Conservation (phyloP, 2,888 invertebrate species). For the Diarsia dahlii region DNA sequence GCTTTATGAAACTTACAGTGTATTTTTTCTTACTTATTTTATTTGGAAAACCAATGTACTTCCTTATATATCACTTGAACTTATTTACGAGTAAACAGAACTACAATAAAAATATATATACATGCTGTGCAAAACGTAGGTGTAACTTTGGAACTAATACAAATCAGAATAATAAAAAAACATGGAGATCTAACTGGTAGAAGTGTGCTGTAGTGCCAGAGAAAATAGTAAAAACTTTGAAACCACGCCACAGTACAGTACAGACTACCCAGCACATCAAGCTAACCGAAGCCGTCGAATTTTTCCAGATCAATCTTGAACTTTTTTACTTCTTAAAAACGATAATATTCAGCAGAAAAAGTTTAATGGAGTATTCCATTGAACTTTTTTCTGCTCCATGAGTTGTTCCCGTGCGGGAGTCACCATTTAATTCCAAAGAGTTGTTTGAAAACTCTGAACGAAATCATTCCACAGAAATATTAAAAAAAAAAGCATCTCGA, state of each 20-base stretch:
- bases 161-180: neutral
- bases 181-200: neutral
- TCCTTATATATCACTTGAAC: constrained; percentile 23
- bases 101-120: constrained; percentile 6
- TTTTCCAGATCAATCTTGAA: too few relatives aligned
- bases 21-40: neutral
- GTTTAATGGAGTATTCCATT: too few relatives aligned
- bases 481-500: neutral
- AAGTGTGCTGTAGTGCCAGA: neutral
- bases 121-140: constrained; percentile 48
- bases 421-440: too few relatives aligned
- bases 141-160: constrained; percentile 28
- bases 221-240: constrained; percentile 22
- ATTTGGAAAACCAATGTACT: neutral
- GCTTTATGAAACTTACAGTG: neutral
- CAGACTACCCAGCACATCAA: too few relatives aligned
- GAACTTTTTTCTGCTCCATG: neutral
- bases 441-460: neutral
- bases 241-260: constrained; percentile 4
- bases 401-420: too few relatives aligned
- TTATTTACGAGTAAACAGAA: constrained; percentile 15
- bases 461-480: neutral
- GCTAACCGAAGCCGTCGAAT: too few relatives aligned
- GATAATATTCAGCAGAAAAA: neutral
- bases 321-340: too few relatives aligned